A percentile compares a stretch with the other conserved stretches of the same genome.
Evolutionary conservation across 1,140 invertebrate species (phyloP).

Genomic region (Scaptomyza hsui): DNA sequence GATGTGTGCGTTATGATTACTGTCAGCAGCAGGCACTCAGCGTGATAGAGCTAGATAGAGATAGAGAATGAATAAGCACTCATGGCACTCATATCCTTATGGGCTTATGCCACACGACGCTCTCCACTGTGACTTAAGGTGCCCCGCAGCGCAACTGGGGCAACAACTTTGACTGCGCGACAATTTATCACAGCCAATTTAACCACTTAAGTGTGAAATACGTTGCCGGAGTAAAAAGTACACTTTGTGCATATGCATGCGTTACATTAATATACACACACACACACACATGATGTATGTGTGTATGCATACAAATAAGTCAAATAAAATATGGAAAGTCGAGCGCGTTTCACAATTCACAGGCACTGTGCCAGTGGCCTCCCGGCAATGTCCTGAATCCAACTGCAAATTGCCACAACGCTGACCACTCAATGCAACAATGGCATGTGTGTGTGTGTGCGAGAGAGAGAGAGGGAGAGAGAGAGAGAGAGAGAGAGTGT

Average conservation of each 20-base stretch:
- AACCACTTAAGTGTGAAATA: conserved; percentile 81
- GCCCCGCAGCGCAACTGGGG: conserved; percentile 54
- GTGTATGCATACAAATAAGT: conserved; percentile 9
- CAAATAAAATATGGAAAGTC: conserved; percentile 39
- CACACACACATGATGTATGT: neutral
- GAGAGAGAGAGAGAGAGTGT: neutral
- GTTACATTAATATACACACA: conserved; percentile 29
- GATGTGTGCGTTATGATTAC: conserved; percentile 78
- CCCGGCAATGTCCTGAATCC: conserved; percentile 20
- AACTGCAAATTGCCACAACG: conserved; percentile 43
- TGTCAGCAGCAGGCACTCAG: conserved; percentile 63
- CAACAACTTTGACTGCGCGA: conserved; percentile 74
- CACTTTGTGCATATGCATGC: conserved; percentile 34
- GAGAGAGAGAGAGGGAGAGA: neutral
- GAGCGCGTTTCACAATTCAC: conserved; percentile 26
- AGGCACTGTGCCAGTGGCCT: conserved; percentile 31
- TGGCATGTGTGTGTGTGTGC: conserved; percentile 15
- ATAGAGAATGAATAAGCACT: conserved; percentile 62
- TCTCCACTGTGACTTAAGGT: conserved; percentile 60
- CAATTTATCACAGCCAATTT: conserved; percentile 82
- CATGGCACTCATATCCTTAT: conserved; percentile 20
- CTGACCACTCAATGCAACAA: conserved; percentile 54
- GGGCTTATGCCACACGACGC: conserved; percentile 9
- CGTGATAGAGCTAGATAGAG: neutral
- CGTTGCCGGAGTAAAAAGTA: conserved; percentile 43